A percentile compares a stretch with the other conserved stretches of the same genome.
phyloP scores from a whole-genome alignment of 2,797 vertebrate species.

The Scolopax rusticola region DNA sequence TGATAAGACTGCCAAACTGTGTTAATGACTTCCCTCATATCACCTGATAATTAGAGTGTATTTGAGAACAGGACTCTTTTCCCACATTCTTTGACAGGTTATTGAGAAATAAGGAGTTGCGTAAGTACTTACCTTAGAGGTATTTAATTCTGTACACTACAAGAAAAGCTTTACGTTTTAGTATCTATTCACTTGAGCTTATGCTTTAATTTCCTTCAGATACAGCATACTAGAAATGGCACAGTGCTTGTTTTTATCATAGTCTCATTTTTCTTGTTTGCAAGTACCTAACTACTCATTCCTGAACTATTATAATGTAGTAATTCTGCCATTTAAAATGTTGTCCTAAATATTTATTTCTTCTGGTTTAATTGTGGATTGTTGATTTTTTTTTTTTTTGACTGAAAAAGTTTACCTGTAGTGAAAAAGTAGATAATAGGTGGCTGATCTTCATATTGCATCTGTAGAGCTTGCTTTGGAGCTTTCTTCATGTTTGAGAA shows the following conservation, averaged over 20 bases:
- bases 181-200: constrained; percentile 11
- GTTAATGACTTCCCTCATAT: background rate
- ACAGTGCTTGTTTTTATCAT: background rate
- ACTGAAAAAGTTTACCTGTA: background rate
- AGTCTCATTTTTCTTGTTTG: background rate
- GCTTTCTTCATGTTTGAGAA: background rate
- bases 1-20: background rate
- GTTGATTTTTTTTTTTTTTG: background rate
- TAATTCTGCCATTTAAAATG: background rate
- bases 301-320: background rate
- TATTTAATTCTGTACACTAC: background rate
- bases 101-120: background rate
- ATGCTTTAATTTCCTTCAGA: background rate
- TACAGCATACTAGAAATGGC: background rate
- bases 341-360: background rate
- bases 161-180: background rate
- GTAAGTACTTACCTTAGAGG: background rate
- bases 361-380: background rate
- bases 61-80: background rate
- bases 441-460: background rate
- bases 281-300: background rate
- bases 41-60: background rate
- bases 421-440: background rate
- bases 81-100: background rate
- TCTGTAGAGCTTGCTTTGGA: background rate